phyloP scores from a whole-genome alignment of 1,140 invertebrate genomes.

The Halictus rubicundus region DNA sequence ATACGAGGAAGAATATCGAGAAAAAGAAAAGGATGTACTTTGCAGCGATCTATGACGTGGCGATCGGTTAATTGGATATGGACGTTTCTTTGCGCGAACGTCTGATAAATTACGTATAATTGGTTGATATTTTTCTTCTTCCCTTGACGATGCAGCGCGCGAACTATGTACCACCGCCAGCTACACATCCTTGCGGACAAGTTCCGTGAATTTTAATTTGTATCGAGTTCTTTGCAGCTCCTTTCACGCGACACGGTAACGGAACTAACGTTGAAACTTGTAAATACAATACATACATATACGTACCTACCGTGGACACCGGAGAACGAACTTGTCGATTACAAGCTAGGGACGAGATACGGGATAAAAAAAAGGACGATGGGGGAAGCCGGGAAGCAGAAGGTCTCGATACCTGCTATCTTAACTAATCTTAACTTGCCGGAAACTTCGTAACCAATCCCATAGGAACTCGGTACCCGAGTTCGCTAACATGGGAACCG shows the following conservation, averaged over 20 bases:
- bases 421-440: constrained; percentile 53
- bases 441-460: constrained; percentile 44
- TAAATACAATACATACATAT: too few relatives aligned
- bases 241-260: not conserved
- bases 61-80: constrained; percentile 26
- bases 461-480: constrained; percentile 14
- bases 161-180: not conserved
- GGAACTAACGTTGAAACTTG: constrained; percentile 18
- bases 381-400: not conserved
- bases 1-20: not conserved
- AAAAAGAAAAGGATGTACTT: not conserved
- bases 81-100: constrained; percentile 5
- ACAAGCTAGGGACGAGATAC: not conserved
- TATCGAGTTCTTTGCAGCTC: too few relatives aligned
- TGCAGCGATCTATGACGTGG: not conserved
- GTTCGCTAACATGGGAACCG: constrained; percentile 9
- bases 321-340: not conserved
- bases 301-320: not conserved
- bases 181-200: not conserved
- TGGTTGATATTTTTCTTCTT: constrained; percentile 26
- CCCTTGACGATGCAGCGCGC: not conserved
- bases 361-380: not conserved
- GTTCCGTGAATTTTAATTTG: constrained; percentile 27
- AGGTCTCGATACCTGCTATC: constrained; percentile 29
- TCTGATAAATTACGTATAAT: constrained; percentile 41